Evolutionary conservation across 1,140 invertebrate species (phyloP).

Genomic region (Pogonomyrmex californicus): DNA sequence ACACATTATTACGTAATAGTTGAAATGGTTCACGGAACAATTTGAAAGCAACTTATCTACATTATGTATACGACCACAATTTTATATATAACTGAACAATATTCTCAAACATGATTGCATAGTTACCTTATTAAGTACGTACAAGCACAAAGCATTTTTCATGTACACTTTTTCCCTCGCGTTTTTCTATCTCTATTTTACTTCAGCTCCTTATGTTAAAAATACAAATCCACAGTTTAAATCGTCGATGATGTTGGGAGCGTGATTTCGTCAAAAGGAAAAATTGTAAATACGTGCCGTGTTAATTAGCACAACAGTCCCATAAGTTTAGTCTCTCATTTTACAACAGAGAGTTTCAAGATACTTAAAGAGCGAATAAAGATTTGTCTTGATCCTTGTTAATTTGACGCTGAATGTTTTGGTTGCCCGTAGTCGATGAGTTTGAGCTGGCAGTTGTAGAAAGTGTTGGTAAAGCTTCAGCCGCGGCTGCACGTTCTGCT

Average conservation of each 20-base stretch:
- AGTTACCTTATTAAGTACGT: slow-evolving; percentile 78
- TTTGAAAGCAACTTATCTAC: slow-evolving; percentile 71
- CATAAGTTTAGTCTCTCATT: slow-evolving; percentile 31
- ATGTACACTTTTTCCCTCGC: slow-evolving; percentile 40
- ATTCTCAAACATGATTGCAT: slow-evolving; percentile 65
- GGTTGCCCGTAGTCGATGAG: slow-evolving; percentile 74
- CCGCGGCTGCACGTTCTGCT: slow-evolving; percentile 94
- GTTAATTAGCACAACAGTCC: slow-evolving; percentile 44
- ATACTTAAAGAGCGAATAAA: slow-evolving; percentile 84
- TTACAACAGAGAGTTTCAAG: slow-evolving; percentile 42
- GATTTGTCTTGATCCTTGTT: slow-evolving; percentile 86
- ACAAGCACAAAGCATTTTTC: slow-evolving; percentile 76
- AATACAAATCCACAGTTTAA: slow-evolving; percentile 54
- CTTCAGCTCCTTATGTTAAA: slow-evolving; percentile 53
- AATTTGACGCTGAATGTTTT: slow-evolving; percentile 82
- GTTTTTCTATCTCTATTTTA: slow-evolving; percentile 29
- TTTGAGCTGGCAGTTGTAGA: slow-evolving; percentile 75
- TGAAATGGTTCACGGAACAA: slow-evolving; percentile 57
- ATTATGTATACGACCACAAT: slow-evolving; percentile 61
- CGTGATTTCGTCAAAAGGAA: slow-evolving; percentile 51
- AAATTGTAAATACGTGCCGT: slow-evolving; percentile 23
- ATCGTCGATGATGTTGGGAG: slow-evolving; percentile 43
- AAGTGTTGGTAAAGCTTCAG: slow-evolving; percentile 89
- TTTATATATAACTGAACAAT: slow-evolving; percentile 72
- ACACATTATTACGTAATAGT: slow-evolving; percentile 61